Conservation (phyloP, 1,140 invertebrate species). For the Drosophila oshimai region DNA sequence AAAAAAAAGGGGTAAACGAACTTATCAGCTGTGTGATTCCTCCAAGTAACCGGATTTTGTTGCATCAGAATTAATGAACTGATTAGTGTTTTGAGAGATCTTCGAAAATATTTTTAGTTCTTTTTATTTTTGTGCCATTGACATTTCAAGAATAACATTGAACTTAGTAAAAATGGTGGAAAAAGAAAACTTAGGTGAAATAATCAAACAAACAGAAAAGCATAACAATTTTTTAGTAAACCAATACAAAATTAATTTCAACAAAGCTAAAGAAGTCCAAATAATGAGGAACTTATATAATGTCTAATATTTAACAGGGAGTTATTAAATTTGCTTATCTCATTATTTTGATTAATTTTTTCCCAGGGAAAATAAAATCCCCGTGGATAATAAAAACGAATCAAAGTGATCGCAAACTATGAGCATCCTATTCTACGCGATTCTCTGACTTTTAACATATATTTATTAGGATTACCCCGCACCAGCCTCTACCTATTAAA, state of each 20-base stretch:
- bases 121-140: background rate
- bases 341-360: background rate
- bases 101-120: slow-evolving; percentile 4
- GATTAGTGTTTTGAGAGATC: slow-evolving; percentile 1
- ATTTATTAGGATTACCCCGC: slow-evolving; percentile 24
- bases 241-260: background rate
- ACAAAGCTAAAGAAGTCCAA: background rate
- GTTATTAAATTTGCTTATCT: slow-evolving; percentile 21
- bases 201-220: background rate
- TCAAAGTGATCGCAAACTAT: background rate
- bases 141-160: background rate
- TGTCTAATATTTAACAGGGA: background rate
- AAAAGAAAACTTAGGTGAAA: background rate
- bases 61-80: slow-evolving; percentile 4
- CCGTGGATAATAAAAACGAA: background rate
- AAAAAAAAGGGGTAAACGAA: slow-evolving; percentile 12
- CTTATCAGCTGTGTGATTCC: slow-evolving; percentile 6
- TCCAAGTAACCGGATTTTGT: slow-evolving; percentile 6
- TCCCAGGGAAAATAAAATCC: background rate
- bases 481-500: slow-evolving; percentile 9
- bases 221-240: background rate
- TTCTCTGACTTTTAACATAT: slow-evolving; percentile 13
- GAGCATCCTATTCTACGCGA: background rate
- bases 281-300: background rate
- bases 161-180: background rate